Evolutionary conservation across 2,797 vertebrate species (phyloP), one percentile per base, ranked within the genome.

Genomic region (Adrianichthys oophorus): DNA sequence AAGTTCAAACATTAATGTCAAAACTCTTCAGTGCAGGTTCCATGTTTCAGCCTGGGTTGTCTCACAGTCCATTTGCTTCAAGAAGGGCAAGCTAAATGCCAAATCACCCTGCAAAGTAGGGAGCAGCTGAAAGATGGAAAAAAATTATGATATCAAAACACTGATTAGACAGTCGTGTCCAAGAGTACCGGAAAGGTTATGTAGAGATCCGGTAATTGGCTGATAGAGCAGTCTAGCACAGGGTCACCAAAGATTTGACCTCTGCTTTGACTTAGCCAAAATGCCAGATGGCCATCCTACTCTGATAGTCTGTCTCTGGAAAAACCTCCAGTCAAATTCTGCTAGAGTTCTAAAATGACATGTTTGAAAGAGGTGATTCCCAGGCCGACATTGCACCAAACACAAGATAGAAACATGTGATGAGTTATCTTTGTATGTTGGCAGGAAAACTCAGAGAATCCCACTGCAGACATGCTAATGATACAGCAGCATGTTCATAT

Each of bases 231-330:
- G 42, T 46, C 15, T 17, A 58, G 68, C 46, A 56, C 76, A 67
- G 57, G 62, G 56, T 82, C 53, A 10, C 42, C 67, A 56, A 63
- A 82, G 68, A 72, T 62, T 51, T 81, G 70, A 84, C 74, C 71
- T 73, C 45, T 59, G 64, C 66, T 65, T 57, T 69, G 73, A 73
- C 71, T 66, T 4, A 26, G 69, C 68, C 59, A 52, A 72, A 73
- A 78, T 61, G 15, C 62, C 82, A 83, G 70, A 85, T 85, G 72
- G 65, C 41, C 64, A 63, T 64, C 43, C 61, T 76, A 56, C 70
- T 74, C 49, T 15, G 5, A 70, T 57, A 12, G 46, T 71, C 63
- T 56, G 65, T 51, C 48, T 72, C 68, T 41, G 53, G 57, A 23
- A 43, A 50, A 12, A 63, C 3, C 29, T 54, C 21, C 17, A 45